Base-by-base conservation (phyloP, 2,888 invertebrate genomes). In the Standfussiana lucernea region DNA sequence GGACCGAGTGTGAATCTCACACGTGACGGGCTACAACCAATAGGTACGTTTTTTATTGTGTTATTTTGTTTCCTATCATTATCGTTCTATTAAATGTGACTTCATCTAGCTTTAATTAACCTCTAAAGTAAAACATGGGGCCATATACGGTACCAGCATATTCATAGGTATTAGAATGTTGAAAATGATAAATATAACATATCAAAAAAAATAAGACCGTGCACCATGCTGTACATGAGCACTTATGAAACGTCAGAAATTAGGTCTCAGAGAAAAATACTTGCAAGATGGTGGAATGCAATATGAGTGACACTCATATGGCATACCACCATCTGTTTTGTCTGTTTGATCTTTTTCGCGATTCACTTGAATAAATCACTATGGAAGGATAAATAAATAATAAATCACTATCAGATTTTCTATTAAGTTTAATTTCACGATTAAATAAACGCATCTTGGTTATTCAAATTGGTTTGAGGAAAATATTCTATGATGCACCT, bases 1-100 rank as follows among this genome's bases (percentile, higher is more conserved):
- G 90, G 90, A 93, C 93, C 93, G 92, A 88, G 90, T 84, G 86
- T 65, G 74, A 78, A 86, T 85, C 79, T 75, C 68, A 90, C 79
- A 79, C 72, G 47, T 90, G 90, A 89, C 86, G 79, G 79, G 59
- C 15, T 47, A 11, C 67, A 69, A 75, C 32, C 40, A 59, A 65
- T 72, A 71, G 45, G 62, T 64, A 71, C 53, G 62, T 64, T 77
- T 71, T 75, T 74, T 72, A 50, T 15, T 70, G n/a, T 61, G 72
- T 69, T 68, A 69, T 62, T 40, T 69, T 62, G 24, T 53, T 59
- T 21, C 37, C 64, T 84, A 56, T 70, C 53, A 59, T 69, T 13
- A 50, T 1, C 24, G 5, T 45, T 53, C 13, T 24, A 76, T 13
- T 53, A 32, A 61, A 56, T 47, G 18, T 37, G 24, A 45, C 18